Evolutionary conservation across 2,797 vertebrate genomes (phyloP), one percentile per base, ranked within the genome.

Genomic region (Valencia hispanica): DNA sequence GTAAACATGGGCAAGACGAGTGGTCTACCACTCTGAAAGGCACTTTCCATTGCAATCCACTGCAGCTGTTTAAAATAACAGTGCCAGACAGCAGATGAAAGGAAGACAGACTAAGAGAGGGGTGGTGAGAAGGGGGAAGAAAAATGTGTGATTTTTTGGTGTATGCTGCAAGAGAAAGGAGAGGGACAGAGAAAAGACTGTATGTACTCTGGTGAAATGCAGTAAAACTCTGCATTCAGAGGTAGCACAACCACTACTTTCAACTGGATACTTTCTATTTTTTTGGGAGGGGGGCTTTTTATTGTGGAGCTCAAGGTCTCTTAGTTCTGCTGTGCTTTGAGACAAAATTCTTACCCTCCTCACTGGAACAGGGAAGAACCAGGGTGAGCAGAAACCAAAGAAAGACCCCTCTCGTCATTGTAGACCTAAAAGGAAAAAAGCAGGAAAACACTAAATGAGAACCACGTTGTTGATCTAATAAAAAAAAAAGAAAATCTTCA

Each of bases 281-380:
- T 69, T 81, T 39, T 3, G 36, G 36, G 36, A 39, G 36, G 36
- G 36, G 3, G 36, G 36, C 7, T 34, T 72, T 68, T 0, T 43
- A 41, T 20, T 34, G 32, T 75, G 66, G 51, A 69, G 51, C 65
- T 32, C 36, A 69, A 27, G 55, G n/a, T 39, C 18, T 51, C 57
- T 50, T 50, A 75, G 11, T 30, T 74, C 48, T 76, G 72, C 65
- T 79, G 73, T 73, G 51, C n/a, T 71, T 71, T 41, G 55, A 68
- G 63, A 69, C 34, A 30, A 73, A 59, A 75, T 36, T 53, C 97
- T 96, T 95, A 99, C 98, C 97, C 95, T 97, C 94, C 90, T 95
- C 83, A 63, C 94, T 94, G 0, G 90, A 94, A 85, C 93, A 96
- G 65, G 96, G 95, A 77, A 96, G 87, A 73, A 93, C 94, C 88